phyloP scores from a whole-genome alignment of 2,113 vertebrate genomes.

The Crotalus tigris region DNA sequence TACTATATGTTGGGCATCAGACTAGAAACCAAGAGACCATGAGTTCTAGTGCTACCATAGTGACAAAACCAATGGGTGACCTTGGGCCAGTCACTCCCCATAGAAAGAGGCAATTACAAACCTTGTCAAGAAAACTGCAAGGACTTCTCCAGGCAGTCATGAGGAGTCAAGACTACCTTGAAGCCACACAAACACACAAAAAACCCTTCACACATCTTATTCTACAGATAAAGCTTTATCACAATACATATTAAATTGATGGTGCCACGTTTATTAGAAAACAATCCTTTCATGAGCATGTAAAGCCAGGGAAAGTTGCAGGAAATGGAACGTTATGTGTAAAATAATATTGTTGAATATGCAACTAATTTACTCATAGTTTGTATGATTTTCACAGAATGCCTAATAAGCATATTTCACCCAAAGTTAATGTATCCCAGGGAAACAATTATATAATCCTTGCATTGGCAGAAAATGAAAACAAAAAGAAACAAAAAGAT shows the following conservation, averaged over 20 bases:
- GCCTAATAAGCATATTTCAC: conserved; percentile 54
- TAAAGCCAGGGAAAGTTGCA: conserved; percentile 30
- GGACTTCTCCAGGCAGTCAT: not conserved
- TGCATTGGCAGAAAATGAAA: conserved; percentile 36
- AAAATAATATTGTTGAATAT: conserved; percentile 42
- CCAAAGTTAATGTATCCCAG: conserved; percentile 39
- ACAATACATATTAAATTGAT: conserved; percentile 20
- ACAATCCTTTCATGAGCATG: conserved; percentile 3
- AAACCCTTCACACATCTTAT: conserved; percentile 48
- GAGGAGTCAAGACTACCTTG: not conserved
- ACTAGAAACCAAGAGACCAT: not conserved
- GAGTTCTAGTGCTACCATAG: not conserved
- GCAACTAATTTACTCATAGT: conserved; percentile 35
- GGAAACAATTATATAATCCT: conserved; percentile 43
- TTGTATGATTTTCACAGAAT: conserved; percentile 49
- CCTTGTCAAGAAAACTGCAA: not conserved
- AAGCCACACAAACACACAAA: not conserved
- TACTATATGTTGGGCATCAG: not conserved
- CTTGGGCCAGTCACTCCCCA: not conserved
- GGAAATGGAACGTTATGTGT: conserved; percentile 38
- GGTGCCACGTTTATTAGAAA: conserved; percentile 30
- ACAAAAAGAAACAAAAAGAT: not conserved
- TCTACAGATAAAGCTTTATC: conserved; percentile 19
- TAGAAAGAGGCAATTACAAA: not conserved
- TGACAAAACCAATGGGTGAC: not conserved